Conservation (phyloP, 2,797 vertebrate species). For the Pyrocephalus nanus region DNA sequence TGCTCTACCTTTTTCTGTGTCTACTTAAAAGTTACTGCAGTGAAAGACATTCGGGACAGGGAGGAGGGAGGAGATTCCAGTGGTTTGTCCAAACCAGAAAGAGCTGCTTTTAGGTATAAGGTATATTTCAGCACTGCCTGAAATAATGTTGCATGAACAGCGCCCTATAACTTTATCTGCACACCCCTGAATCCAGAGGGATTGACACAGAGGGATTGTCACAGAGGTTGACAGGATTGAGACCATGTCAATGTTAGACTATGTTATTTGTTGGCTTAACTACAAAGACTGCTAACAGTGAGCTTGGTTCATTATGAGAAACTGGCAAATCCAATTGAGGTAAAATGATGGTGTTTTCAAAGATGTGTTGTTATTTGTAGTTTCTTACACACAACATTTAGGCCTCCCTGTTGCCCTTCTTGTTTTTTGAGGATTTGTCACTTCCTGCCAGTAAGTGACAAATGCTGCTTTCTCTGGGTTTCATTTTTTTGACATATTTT, state of each 20-base stretch:
- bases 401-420: background rate
- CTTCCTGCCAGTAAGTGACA: background rate
- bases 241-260: background rate
- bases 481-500: background rate
- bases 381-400: background rate
- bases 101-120: background rate
- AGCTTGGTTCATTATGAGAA: background rate
- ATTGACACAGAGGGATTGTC: accelerated
- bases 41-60: background rate
- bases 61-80: background rate
- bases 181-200: background rate
- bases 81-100: background rate
- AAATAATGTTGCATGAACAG: background rate
- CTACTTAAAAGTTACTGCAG: background rate
- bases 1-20: background rate
- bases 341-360: background rate
- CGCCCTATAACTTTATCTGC: accelerated
- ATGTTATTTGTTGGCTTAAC: background rate
- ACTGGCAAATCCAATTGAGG: background rate
- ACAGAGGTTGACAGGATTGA: background rate
- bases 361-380: background rate
- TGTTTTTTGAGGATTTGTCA: background rate
- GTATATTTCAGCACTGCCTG: background rate
- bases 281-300: background rate
- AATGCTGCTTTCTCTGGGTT: background rate